Evolutionary conservation across 2,113 vertebrate species (phyloP).

Genomic region (Menidia beryllina): DNA sequence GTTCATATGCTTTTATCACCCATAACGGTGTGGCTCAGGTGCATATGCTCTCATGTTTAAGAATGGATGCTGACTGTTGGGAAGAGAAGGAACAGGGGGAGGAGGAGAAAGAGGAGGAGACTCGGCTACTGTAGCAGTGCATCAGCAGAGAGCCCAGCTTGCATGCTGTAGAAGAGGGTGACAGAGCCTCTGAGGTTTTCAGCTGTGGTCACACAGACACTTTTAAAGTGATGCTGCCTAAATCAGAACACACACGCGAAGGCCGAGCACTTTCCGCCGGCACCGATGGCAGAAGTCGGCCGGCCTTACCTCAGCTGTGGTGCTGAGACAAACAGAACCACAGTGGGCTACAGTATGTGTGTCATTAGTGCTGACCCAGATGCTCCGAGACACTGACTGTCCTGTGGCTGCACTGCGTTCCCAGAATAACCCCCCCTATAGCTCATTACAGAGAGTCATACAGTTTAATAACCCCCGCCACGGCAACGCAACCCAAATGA

Average conservation of each 20-base stretch:
- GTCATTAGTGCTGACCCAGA: conserved; percentile 79
- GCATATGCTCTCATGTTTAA: conserved; percentile 61
- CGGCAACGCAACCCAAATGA: conserved; percentile 15
- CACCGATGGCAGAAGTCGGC: conserved; percentile 14
- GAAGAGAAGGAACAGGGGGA: conserved; percentile 16
- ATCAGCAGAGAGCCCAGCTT: conserved; percentile 69
- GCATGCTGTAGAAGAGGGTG: conserved; percentile 29
- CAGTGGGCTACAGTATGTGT: conserved; percentile 63
- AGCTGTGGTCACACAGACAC: background rate
- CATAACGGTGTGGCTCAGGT: conserved; percentile 42
- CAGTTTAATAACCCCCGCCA: conserved; percentile 3
- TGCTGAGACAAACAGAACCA: conserved; percentile 50
- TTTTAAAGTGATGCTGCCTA: conserved; percentile 4
- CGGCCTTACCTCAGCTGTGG: conserved; percentile 55
- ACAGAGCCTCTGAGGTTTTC: conserved; percentile 21
- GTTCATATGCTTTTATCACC: background rate
- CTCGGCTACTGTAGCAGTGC: conserved; percentile 69
- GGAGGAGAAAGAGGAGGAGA: conserved; percentile 30
- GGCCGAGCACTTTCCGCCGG: conserved; percentile 3
- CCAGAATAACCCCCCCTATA: conserved; percentile 43
- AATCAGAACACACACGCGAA: conserved; percentile 27
- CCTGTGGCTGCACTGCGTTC: conserved; percentile 57
- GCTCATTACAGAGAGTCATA: conserved; percentile 18
- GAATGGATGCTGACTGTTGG: conserved; percentile 71
- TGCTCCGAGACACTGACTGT: conserved; percentile 67